Evolutionary conservation across 1,140 invertebrate genomes (phyloP), one percentile per base, ranked within the genome.

Genomic region (Halictus rubicundus): DNA sequence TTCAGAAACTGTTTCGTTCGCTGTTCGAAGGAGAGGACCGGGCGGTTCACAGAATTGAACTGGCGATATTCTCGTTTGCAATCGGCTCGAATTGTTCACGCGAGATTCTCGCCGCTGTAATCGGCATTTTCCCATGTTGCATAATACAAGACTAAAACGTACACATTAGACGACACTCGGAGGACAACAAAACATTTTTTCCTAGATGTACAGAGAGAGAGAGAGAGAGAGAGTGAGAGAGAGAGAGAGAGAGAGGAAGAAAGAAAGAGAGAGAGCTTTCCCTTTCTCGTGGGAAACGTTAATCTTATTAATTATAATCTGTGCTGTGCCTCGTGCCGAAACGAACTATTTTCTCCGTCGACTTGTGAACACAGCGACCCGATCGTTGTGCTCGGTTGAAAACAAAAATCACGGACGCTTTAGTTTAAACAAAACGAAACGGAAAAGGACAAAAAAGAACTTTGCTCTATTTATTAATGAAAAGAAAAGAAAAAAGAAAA

Each of bases 141-240:
- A 54, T 63, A 75, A 84, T 66, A 32, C 21, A 76, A 63, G 32
- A 52, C n/a, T 39, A 60, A 32, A 42, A 4, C 19, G 19, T 75
- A 32, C 16, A 49, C 1, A 27, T 27, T 54, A 60, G n/a, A 80
- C 39, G 69, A 86, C 49, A 80, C 65, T 74, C 82, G 9, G 76
- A 83, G 69, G 42, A 71, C 77, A 69, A 49, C 69, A 73, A 85
- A 83, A 60, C 78, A 25, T 70, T 59, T 71, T 87, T 66, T 86
- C 61, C 25, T 68, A 80, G 57, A 39, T 54, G 16, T 57, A 59
- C 54, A 49, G 39, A 64, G 63, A 2, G 32, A 32, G 32, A 32
- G 32, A 32, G 27, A 32, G 27, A 32, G 32, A 32, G 32, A 32
- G 27, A 32, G 27, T 2, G 27, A 1, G 27, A 32, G 27, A 32